Evolutionary conservation across 1,140 invertebrate species (phyloP).

Genomic region (Adelges cooleyi): DNA sequence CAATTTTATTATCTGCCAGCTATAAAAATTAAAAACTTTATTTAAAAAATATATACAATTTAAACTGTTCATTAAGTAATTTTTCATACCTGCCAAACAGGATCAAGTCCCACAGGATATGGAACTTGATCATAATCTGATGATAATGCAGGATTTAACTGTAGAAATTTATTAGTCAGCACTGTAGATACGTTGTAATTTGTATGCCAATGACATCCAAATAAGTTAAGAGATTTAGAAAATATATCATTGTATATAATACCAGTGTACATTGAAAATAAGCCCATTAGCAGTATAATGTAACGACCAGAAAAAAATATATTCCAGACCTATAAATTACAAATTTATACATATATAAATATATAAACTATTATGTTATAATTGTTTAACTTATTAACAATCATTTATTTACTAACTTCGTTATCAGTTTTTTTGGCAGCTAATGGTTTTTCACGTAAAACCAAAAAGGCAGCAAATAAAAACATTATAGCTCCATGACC

Average conservation of each 20-base stretch:
- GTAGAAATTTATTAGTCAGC: slow-evolving; percentile 43
- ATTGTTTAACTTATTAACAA: too few species aligned
- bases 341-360: too few species aligned
- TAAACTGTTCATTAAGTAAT: not conserved
- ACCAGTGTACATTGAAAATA: slow-evolving; percentile 97
- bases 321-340: slow-evolving; percentile 69
- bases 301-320: slow-evolving; percentile 97
- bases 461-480: slow-evolving; percentile 46
- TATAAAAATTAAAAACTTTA: slow-evolving; percentile 7
- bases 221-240: slow-evolving; percentile 92
- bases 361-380: not conserved
- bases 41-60: too few species aligned
- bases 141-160: slow-evolving; percentile 48
- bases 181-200: slow-evolving; percentile 46
- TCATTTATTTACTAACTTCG: slow-evolving; percentile 40
- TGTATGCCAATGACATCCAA: slow-evolving; percentile 78
- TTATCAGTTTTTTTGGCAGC: slow-evolving; percentile 39
- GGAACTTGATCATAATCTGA: slow-evolving; percentile 49
- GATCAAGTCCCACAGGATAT: slow-evolving; percentile 86
- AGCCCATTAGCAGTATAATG: slow-evolving; percentile 94
- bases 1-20: slow-evolving; percentile 66
- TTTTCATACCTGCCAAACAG: slow-evolving; percentile 68
- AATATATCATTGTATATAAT: slow-evolving; percentile 98
- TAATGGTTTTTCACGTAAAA: slow-evolving; percentile 46
- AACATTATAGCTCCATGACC: slow-evolving; percentile 52